These are phyloP conservation scores for Aquatica leii DNA, from an alignment of 2,888 invertebrate genomes.

Conservation along the genomic window DNA sequence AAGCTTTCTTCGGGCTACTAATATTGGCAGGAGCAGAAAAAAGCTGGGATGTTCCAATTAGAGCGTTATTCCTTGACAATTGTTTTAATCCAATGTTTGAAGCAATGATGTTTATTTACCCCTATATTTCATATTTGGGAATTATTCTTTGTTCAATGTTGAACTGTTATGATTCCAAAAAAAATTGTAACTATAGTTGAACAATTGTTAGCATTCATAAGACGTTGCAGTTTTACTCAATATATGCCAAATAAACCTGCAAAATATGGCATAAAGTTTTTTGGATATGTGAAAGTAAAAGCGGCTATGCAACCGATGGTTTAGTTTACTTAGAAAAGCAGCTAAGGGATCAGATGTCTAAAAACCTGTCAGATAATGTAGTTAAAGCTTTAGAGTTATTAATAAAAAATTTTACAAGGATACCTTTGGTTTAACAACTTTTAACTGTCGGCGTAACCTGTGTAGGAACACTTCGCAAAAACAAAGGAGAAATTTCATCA, in stretches of 20 bases:
- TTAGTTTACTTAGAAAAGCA: neutral
- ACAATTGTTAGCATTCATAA: neutral
- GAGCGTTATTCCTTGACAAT: no score
- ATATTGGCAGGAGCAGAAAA: neutral
- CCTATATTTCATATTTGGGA: constrained; percentile 1
- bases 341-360: neutral
- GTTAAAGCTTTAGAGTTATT: neutral
- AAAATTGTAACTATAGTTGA: neutral
- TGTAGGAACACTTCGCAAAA: no score
- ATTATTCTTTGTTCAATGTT: neutral
- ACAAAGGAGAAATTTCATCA: no score
- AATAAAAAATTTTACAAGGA: neutral
- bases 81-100: neutral
- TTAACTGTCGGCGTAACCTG: neutral
- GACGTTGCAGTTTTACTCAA: neutral
- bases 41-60: neutral
- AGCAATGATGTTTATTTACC: neutral
- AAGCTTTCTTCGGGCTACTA: neutral
- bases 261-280: constrained; percentile 2
- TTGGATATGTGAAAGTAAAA: constrained; percentile 2
- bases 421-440: neutral
- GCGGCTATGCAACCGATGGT: neutral
- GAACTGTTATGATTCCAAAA: no score
- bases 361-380: neutral
- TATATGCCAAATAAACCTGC: neutral